Percentiles rank a stretch among this genome's conserved stretches.
phyloP scores from a whole-genome alignment of 2,113 vertebrate species.

The Sturnira hondurensis region DNA sequence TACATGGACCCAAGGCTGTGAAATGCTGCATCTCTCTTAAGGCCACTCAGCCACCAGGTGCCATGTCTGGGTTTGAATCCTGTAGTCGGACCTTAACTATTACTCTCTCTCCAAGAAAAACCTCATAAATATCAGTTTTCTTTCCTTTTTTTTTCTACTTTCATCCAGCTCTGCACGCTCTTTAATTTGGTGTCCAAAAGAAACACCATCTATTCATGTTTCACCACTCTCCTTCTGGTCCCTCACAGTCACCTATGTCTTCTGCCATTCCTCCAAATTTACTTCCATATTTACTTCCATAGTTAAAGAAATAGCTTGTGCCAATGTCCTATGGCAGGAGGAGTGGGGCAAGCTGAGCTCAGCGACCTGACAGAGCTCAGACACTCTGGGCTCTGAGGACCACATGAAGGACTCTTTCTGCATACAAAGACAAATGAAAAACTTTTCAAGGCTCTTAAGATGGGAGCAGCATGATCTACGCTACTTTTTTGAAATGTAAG shows the following conservation, averaged over 20 bases:
- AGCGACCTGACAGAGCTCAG: not conserved
- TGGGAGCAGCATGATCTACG: not conserved
- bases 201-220: not conserved
- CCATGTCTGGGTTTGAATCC: not conserved
- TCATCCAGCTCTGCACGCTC: not conserved
- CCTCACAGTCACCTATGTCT: not conserved
- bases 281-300: not conserved
- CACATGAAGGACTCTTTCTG: not conserved
- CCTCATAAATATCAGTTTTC: not conserved
- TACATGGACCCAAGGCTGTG: not conserved
- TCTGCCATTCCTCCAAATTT: not conserved
- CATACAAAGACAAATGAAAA: not conserved
- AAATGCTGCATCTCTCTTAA: not conserved
- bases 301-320: not conserved
- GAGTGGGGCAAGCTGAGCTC: not conserved
- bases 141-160: not conserved
- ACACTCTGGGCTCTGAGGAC: not conserved
- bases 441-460: not conserved
- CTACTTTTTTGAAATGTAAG: not conserved
- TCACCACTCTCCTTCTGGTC: not conserved
- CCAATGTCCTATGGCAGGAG: not conserved
- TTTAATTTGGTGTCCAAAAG: not conserved
- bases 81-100: not conserved
- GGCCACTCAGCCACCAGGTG: not conserved
- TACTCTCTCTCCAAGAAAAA: not conserved